Evolutionary conservation across 2,888 invertebrate species (phyloP).

Genomic region (Hydropsyche betteni): DNA sequence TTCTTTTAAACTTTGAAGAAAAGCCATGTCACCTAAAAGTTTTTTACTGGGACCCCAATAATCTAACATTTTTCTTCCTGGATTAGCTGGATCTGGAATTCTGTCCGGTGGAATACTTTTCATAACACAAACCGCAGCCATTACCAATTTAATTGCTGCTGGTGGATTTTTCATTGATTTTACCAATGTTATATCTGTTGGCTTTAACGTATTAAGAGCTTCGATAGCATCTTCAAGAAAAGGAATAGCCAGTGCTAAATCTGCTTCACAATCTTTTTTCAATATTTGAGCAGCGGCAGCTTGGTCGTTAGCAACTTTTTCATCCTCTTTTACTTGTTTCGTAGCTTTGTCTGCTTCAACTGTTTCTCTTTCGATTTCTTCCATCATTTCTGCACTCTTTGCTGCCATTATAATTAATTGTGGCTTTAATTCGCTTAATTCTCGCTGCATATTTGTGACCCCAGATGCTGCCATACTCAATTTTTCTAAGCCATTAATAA

Average conservation of each 20-base stretch:
- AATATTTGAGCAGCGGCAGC: conserved; percentile 84
- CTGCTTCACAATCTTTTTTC: conserved; percentile 91
- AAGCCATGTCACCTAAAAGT: conserved; percentile 82
- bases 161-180: conserved; percentile 92
- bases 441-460: conserved; percentile 79
- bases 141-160: conserved; percentile 80
- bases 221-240: conserved; percentile 78
- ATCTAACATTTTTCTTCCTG: conserved; percentile 75
- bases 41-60: conserved; percentile 89
- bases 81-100: conserved; percentile 75
- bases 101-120: conserved; percentile 81
- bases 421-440: conserved; percentile 77
- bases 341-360: conserved; percentile 81
- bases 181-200: conserved; percentile 83
- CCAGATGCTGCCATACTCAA: conserved; percentile 79
- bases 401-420: conserved; percentile 76
- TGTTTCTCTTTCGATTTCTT: conserved; percentile 79
- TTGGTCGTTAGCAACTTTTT: conserved; percentile 86
- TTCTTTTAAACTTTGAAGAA: conserved; percentile 76
- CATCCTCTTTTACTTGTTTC: conserved; percentile 83
- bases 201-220: conserved; percentile 86
- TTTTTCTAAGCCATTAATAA: conserved; percentile 81
- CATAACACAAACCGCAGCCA: conserved; percentile 93
- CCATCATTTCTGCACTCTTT: conserved; percentile 79
- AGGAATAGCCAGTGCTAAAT: conserved; percentile 87